phyloP scores from a whole-genome alignment of 2,797 vertebrate species.

The Botia kubotai region DNA sequence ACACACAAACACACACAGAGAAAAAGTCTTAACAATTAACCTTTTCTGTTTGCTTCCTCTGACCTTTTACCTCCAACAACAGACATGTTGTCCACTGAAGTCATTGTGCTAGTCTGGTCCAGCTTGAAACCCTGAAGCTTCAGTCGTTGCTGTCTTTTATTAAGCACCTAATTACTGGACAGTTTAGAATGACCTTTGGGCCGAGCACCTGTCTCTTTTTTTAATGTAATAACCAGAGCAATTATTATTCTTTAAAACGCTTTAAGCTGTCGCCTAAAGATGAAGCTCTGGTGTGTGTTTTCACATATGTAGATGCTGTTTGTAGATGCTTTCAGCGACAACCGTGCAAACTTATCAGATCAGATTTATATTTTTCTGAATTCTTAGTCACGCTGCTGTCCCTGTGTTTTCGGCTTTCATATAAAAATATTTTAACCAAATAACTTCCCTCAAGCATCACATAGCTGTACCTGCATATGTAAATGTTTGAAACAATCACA shows the following conservation, averaged over 20 bases:
- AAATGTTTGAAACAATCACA: neutral
- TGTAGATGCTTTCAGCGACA: slow-evolving; percentile 2
- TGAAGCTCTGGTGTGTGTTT: neutral
- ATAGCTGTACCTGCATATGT: neutral
- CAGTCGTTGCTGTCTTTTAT: slow-evolving; percentile 20
- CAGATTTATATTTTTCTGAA: neutral
- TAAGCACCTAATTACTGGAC: slow-evolving; percentile 34
- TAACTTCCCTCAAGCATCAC: neutral
- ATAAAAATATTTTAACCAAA: neutral
- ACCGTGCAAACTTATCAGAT: neutral
- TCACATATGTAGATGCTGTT: neutral
- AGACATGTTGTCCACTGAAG: slow-evolving; percentile 31
- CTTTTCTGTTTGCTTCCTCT: slow-evolving; percentile 48
- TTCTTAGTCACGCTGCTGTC: neutral
- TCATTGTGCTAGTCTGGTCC: slow-evolving; percentile 30
- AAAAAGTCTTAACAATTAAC: slow-evolving; percentile 60
- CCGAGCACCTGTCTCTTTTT: slow-evolving; percentile 3
- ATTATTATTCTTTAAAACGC: slow-evolving; percentile 38
- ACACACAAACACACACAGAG: slow-evolving; percentile 26
- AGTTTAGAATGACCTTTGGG: slow-evolving; percentile 25
- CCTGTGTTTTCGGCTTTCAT: neutral
- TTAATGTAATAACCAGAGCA: slow-evolving; percentile 16
- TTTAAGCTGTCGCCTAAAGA: slow-evolving; percentile 6
- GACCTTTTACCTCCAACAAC: slow-evolving; percentile 54
- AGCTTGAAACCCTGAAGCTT: slow-evolving; percentile 10